These are phyloP conservation scores for Anabas testudineus DNA, from an alignment of 2,797 vertebrate species.

Conservation along the genomic window DNA sequence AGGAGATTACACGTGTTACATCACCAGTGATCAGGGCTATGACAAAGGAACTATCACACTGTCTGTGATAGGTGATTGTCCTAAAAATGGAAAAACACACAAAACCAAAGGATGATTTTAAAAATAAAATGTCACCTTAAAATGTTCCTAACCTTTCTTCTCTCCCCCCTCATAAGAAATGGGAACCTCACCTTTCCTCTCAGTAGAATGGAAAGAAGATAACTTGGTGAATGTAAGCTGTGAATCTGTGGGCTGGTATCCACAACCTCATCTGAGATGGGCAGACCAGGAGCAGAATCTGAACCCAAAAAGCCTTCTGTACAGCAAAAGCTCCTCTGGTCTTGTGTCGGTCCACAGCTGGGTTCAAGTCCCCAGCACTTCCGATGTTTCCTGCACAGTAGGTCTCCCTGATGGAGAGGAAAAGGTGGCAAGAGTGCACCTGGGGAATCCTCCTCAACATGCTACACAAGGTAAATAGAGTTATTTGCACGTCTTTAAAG, in stretches of 20 bases:
- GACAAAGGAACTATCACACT: constrained; percentile 19
- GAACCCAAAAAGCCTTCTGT: background rate
- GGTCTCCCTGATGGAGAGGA: constrained; percentile 20
- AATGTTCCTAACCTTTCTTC: background rate
- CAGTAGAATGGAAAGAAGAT: background rate
- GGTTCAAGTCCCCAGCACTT: constrained; percentile 35
- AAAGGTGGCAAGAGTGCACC: constrained; percentile 31
- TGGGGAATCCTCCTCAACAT: background rate
- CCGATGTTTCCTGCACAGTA: constrained; percentile 65
- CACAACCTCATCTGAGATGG: constrained; percentile 66
- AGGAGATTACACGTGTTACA: constrained; percentile 67
- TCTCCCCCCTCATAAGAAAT: constrained; percentile 31
- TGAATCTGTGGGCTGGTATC: constrained; percentile 76
- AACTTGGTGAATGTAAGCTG: constrained; percentile 73
- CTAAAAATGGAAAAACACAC: background rate
- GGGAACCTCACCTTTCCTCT: constrained; percentile 58
- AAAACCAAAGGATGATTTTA: rapidly evolving
- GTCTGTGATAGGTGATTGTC: constrained; percentile 61
- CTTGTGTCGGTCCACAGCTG: constrained; percentile 69
- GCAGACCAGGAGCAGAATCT: background rate
- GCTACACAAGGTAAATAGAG: rapidly evolving
- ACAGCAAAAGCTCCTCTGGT: background rate
- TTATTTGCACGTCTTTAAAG: background rate
- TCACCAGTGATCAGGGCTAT: constrained; percentile 60
- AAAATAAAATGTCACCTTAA: too few relatives aligned